Evolutionary conservation across 2,797 vertebrate genomes (phyloP), one percentile per base, ranked within the genome.

Genomic region (Enteromius anoplus): DNA sequence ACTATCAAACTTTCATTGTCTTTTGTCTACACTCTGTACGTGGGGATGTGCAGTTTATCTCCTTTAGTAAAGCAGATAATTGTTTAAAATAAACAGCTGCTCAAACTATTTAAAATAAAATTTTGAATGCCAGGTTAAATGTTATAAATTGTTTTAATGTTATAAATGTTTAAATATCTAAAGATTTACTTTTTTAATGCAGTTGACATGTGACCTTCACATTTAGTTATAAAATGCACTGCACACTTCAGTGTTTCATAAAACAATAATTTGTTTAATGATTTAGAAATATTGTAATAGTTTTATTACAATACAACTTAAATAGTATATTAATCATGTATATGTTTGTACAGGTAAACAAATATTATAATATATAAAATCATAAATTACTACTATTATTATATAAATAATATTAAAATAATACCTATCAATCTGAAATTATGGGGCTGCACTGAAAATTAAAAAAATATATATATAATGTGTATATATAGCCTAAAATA

Each of bases 1-100:
- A 85, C 87, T 91, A 90, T 91, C 86, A 81, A 80, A 34, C 78
- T 89, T 89, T 90, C 89, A 91, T 91, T 92, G 45, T 37, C 29
- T 51, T 53, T 78, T 45, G 80, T 73, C 70, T 81, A 23, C 58
- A 73, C 10, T 65, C 29, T 29, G 2, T 37, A 40, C 14, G 53
- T 21, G 51, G 4, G 34, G 37, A 42, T 26, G n/a, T 68, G 15
- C 51, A 58, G 62, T 64, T 64, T 32, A 64, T 34, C 7, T 65
- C 15, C 29, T 65, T 65, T 34, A 19, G 15, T 23, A 64, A 47
- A 64, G 23, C 60, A 32, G 8, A 49, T 12, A 10, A 78, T 45
- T n/a, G 21, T 26, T 80, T 70, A 5, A 78, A 23, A 66, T 70
- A 81, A 81, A 69, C n/a, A 19, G 15, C 40, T 29, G 32, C 69